Base-by-base conservation (phyloP, 2,113 vertebrate species). In the Lampris incognitus region DNA sequence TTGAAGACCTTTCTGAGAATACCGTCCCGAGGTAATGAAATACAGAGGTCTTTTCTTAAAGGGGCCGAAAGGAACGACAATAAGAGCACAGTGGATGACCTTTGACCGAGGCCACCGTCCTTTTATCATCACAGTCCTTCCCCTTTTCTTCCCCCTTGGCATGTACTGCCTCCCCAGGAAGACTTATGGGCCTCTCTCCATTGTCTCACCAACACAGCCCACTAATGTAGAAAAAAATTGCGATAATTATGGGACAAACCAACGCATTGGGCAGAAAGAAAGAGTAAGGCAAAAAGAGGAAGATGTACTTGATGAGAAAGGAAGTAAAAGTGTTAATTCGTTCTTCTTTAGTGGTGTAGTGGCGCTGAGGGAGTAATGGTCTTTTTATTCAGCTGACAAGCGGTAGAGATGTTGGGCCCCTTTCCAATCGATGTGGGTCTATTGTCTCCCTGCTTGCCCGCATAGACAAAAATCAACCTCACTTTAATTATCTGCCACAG, bases 1-100 rank as follows among this genome's bases (percentile, higher is more conserved):
- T 72, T 64, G 56, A 40, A 85, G 81, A 54, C 74, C 71, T 90
- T 87, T 90, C 80, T 76, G 66, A 48, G 52, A 77, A 95, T 87
- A 93, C 86, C 87, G 90, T 89, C 87, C 91, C 77, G 89, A 87
- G 85, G 88, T 92, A 94, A 95, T 93, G 92, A 95, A 95, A 95
- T 91, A 94, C 88, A 91, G 91, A 90, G 91, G 89, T 93, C 91
- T 91, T 89, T 88, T 93, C 91, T 85, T 91, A 85, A 90, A 92
- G 93, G 90, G 87, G 89, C 89, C 72, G 82, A 89, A 82, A 85
- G 79, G 63, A 9, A 92, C 88, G 74, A 93, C 94, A 95, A 94
- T 93, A 93, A 94, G 95, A 95, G 94, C 94, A 95, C 91, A 95
- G 93, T 80, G 72, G 79, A 76, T 91, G 92, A 95, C 94, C 95